Percentiles rank a stretch among this genome's conserved stretches.
Evolutionary conservation across 2,113 vertebrate genomes (phyloP).

Genomic region (Mustela nigripes): DNA sequence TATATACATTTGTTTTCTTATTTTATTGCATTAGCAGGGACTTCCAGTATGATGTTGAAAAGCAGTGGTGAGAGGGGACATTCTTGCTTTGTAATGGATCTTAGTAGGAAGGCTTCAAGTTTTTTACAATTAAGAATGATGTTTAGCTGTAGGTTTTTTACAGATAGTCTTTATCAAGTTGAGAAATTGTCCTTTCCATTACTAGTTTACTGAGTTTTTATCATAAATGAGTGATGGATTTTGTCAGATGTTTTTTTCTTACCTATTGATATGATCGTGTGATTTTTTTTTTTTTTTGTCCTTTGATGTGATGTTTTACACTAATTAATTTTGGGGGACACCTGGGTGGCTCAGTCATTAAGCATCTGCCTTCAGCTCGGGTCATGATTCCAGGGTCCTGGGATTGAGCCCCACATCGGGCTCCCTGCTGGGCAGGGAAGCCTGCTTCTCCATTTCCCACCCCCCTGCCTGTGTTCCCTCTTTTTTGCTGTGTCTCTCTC

Average conservation of each 20-base stretch:
- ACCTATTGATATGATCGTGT: not conserved
- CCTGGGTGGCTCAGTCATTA: too few species aligned
- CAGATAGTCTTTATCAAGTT: not conserved
- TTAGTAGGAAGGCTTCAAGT: not conserved
- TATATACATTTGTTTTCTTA: not conserved
- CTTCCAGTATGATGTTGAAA: not conserved
- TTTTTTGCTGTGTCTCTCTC: too few species aligned
- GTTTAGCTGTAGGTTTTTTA: not conserved
- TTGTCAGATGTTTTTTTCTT: not conserved
- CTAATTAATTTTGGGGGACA: not conserved
- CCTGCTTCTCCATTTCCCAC: too few species aligned
- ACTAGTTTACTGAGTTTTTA: not conserved
- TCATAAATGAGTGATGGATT: not conserved
- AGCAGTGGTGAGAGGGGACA: not conserved
- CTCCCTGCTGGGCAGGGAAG: too few species aligned
- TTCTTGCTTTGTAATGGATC: not conserved
- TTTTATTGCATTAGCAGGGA: not conserved
- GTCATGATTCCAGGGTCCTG: too few species aligned
- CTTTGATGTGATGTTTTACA: not conserved
- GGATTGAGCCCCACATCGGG: too few species aligned
- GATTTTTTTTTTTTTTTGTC: not conserved
- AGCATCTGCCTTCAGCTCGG: too few species aligned
- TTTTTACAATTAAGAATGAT: not conserved
- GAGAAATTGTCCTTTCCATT: not conserved
- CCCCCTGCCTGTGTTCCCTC: too few species aligned